These are phyloP conservation scores for Chloroclysta siterata DNA, from an alignment of 2,888 invertebrate species.

Conservation along the genomic window DNA sequence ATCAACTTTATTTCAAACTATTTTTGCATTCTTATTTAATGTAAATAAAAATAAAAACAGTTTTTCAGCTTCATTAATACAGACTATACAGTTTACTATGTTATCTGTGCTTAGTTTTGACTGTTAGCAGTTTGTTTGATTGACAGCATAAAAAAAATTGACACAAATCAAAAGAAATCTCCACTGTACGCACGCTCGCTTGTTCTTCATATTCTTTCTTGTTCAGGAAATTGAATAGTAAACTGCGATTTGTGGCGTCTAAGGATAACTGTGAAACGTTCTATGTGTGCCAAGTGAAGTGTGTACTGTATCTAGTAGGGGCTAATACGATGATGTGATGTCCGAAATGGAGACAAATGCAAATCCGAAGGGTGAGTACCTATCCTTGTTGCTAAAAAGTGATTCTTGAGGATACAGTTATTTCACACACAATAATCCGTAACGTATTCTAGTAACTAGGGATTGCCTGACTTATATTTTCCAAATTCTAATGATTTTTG, in stretches of 20 bases:
- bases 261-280: constrained; percentile 42
- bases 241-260: constrained; percentile 39
- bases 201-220: constrained; percentile 42
- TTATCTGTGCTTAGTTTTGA: too few relatives aligned
- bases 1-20: too few relatives aligned
- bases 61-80: too few relatives aligned
- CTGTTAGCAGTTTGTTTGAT: not conserved
- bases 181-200: constrained; percentile 45
- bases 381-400: constrained; percentile 48
- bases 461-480: constrained; percentile 64
- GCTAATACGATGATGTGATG: constrained; percentile 74
- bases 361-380: constrained; percentile 79
- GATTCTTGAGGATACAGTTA: constrained; percentile 66
- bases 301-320: constrained; percentile 42
- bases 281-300: constrained; percentile 42
- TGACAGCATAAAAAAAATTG: not conserved
- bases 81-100: too few relatives aligned
- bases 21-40: too few relatives aligned
- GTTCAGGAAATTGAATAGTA: constrained; percentile 25
- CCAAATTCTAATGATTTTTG: too few relatives aligned
- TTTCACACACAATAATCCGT: constrained; percentile 57
- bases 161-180: not conserved
- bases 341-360: constrained; percentile 78
- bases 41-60: too few relatives aligned
- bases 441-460: constrained; percentile 59